Percentiles rank a stretch among this genome's conserved stretches.
Evolutionary conservation across 2,888 invertebrate genomes (phyloP).

Genomic region (Atherix ibis): DNA sequence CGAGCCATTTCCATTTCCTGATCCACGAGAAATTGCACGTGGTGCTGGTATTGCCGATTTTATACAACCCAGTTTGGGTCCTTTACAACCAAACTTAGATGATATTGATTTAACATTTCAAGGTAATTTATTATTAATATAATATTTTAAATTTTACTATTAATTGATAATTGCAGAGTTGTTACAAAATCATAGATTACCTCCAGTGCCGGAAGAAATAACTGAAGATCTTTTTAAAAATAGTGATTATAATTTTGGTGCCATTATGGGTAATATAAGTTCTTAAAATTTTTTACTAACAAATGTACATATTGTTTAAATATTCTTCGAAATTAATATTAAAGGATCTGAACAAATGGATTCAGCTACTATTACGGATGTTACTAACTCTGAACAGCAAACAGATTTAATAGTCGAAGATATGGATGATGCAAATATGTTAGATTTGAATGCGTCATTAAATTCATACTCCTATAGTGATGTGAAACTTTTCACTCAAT

Average conservation of each 20-base stretch:
- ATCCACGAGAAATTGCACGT: conserved; percentile 78
- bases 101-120: conserved; percentile 77
- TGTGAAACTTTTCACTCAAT: conserved; percentile 5
- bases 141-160: conserved; percentile 1
- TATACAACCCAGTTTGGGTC: conserved; percentile 94
- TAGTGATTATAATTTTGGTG: conserved; percentile 22
- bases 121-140: conserved; percentile 35
- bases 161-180: conserved; percentile 19
- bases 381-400: conserved; percentile 15
- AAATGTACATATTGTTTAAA: neutral
- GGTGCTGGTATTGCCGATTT: conserved; percentile 85
- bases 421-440: conserved; percentile 26
- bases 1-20: conserved; percentile 90
- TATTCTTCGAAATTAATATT: too few relatives aligned
- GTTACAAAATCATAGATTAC: conserved; percentile 31
- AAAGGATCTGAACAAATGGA: conserved; percentile 22
- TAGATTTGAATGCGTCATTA: conserved; percentile 24
- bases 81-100: conserved; percentile 90
- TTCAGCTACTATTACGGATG: conserved; percentile 24
- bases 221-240: conserved; percentile 41
- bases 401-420: conserved; percentile 4
- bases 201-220: conserved; percentile 45
- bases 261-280: conserved; percentile 20
- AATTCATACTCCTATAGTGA: conserved; percentile 20
- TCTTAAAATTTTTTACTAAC: neutral